phyloP scores from a whole-genome alignment of 1,140 invertebrate species.

The Drosophila ambigua region DNA sequence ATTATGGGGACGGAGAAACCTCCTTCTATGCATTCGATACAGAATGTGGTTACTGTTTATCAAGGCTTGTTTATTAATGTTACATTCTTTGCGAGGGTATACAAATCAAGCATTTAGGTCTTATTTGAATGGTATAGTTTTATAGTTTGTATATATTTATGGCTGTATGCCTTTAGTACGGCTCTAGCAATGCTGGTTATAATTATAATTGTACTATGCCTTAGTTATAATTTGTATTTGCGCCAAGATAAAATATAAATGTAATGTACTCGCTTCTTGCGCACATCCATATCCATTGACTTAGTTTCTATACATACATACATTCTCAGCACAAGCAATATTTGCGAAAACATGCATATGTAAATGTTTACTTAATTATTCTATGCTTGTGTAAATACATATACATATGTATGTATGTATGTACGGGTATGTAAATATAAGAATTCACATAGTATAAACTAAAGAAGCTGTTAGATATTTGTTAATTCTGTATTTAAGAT shows the following conservation, averaged over 20 bases:
- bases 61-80: conserved; percentile 12
- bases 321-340: conserved; percentile 22
- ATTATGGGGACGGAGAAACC: conserved; percentile 62
- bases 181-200: conserved; percentile 38
- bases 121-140: conserved; percentile 16
- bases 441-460: conserved; percentile 28
- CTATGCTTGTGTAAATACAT: conserved; percentile 21
- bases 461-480: conserved; percentile 43
- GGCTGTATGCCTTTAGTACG: conserved; percentile 26
- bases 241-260: conserved; percentile 26
- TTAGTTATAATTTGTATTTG: conserved; percentile 43
- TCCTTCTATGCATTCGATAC: conserved; percentile 54
- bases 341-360: too few species aligned
- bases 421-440: conserved; percentile 19
- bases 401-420: conserved; percentile 31
- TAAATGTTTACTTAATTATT: too few species aligned
- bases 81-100: conserved; percentile 31
- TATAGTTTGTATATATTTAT: conserved; percentile 32
- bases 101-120: conserved; percentile 22
- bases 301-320: conserved; percentile 41
- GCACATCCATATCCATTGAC: conserved; percentile 24
- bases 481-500: conserved; percentile 53
- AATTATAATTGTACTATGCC: conserved; percentile 67
- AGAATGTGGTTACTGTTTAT: conserved; percentile 28
- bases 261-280: conserved; percentile 22